These are phyloP conservation scores for Myiopsitta monachus DNA, from an alignment of 2,113 vertebrate genomes.

Conservation along the genomic window DNA sequence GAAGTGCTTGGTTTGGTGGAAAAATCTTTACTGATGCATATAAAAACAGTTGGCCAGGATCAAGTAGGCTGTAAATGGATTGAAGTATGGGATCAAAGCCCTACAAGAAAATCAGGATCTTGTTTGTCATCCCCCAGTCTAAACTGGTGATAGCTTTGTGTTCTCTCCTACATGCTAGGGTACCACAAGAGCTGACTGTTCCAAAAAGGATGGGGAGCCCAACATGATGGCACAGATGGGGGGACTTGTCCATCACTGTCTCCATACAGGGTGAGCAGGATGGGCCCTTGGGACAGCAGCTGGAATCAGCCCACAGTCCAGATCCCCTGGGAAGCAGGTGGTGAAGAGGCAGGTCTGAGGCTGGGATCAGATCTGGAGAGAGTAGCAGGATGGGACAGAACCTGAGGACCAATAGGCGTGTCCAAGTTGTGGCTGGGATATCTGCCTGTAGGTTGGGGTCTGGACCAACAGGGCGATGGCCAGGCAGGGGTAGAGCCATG, in stretches of 20 bases:
- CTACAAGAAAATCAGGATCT: fast-evolving
- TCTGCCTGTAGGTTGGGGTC: not conserved
- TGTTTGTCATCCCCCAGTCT: not conserved
- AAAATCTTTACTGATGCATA: not conserved
- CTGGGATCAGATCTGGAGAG: not conserved
- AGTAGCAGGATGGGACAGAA: not conserved
- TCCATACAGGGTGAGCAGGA: not conserved
- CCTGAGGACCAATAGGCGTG: not conserved
- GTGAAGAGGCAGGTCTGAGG: not conserved
- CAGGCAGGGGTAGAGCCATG: not conserved
- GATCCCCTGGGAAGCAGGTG: not conserved
- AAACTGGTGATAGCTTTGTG: not conserved
- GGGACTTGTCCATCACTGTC: too few relatives aligned
- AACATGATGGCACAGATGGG: fast-evolving
- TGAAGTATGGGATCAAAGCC: not conserved
- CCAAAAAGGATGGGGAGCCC: not conserved
- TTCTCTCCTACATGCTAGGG: not conserved
- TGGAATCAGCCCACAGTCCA: not conserved
- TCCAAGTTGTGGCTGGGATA: not conserved
- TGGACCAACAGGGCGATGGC: not conserved
- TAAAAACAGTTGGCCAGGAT: not conserved
- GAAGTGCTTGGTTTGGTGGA: not conserved
- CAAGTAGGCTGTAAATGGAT: not conserved
- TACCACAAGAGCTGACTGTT: fast-evolving
- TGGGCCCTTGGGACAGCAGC: not conserved